Percentiles rank a stretch among this genome's conserved stretches.
phyloP scores from a whole-genome alignment of 2,888 invertebrate species.

The Apotomis turbidana region DNA sequence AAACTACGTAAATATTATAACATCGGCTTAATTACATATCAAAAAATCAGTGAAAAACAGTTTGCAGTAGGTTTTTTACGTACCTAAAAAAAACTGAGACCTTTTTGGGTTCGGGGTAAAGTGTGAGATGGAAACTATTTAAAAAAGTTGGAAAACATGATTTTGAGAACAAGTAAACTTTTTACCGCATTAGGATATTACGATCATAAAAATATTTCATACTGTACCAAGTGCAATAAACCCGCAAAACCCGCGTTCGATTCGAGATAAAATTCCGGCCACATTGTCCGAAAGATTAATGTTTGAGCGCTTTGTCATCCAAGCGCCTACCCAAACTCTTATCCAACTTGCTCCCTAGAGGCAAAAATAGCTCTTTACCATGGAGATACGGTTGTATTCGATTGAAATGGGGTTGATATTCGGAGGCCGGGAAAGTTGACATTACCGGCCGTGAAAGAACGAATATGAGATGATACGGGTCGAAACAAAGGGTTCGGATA shows the following conservation, averaged over 20 bases:
- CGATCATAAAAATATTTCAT: not conserved
- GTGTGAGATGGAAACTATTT: too few relatives aligned
- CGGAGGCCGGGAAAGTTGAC: not conserved
- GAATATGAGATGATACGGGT: constrained; percentile 38
- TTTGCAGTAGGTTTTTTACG: too few relatives aligned
- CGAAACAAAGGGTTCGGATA: constrained; percentile 30
- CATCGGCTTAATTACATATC: too few relatives aligned
- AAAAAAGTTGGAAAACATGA: too few relatives aligned
- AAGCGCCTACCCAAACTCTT: not conserved
- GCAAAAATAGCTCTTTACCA: not conserved
- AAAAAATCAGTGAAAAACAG: too few relatives aligned
- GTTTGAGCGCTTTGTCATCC: constrained; percentile 28
- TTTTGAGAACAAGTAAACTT: too few relatives aligned
- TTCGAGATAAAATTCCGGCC: constrained; percentile 42
- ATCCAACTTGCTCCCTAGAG: not conserved
- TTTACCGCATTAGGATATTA: too few relatives aligned
- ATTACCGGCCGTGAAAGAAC: constrained; percentile 11
- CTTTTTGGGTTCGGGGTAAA: too few relatives aligned
- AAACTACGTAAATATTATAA: too few relatives aligned
- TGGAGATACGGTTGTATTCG: not conserved
- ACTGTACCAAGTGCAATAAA: constrained; percentile 24
- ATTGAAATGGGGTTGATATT: not conserved
- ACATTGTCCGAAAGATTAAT: constrained; percentile 42
- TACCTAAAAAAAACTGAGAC: too few relatives aligned
- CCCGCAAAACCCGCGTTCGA: constrained; percentile 38